Conservation (phyloP, 23 tunicate genomes). For the Oikopleura albicans region DNA sequence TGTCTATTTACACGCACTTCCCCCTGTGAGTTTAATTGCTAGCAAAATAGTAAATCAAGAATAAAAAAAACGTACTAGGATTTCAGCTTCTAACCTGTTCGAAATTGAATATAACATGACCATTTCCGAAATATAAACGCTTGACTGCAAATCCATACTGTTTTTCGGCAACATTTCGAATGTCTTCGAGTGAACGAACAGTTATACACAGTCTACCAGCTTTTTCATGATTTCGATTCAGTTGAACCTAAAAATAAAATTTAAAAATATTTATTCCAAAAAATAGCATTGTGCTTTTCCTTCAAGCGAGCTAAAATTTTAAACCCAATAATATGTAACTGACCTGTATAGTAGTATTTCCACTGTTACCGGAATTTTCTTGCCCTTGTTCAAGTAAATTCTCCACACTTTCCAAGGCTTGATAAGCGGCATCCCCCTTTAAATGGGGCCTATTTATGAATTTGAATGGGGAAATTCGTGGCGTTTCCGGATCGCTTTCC, state of each 20-base stretch:
- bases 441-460: not conserved
- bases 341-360: not conserved
- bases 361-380: not conserved
- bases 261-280: not conserved
- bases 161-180: not conserved
- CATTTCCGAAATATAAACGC: not conserved
- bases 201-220: not conserved
- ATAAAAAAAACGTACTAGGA: too few species aligned
- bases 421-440: not conserved
- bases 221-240: not conserved
- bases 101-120: not conserved
- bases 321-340: too few species aligned
- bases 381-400: not conserved
- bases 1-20: too few species aligned
- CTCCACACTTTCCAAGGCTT: not conserved
- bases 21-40: too few species aligned
- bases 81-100: not conserved
- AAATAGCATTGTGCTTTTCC: too few species aligned
- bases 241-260: not conserved
- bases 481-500: not conserved
- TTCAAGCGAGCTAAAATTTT: too few species aligned
- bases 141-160: not conserved
- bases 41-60: too few species aligned
- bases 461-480: not conserved
- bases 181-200: not conserved